These are phyloP conservation scores for Poeciliopsis turrubarensis DNA, from an alignment of 2,113 vertebrate genomes.

Conservation along the genomic window DNA sequence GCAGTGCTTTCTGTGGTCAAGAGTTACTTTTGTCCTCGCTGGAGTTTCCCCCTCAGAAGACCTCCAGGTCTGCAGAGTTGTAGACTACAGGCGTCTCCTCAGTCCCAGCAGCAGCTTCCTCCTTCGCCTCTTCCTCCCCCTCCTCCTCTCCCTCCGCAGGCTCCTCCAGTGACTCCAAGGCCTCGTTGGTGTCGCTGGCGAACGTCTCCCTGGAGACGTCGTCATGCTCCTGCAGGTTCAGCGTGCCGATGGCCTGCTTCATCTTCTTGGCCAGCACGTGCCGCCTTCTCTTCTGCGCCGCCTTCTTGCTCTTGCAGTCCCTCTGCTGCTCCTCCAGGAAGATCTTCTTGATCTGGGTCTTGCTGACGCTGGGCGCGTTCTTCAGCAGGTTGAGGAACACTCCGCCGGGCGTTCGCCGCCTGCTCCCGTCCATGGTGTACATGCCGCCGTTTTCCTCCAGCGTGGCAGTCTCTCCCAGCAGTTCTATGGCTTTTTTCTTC, in stretches of 20 bases:
- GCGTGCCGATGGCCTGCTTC: slow-evolving; percentile 94
- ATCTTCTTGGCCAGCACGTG: slow-evolving; percentile 92
- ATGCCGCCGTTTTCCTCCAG: slow-evolving; percentile 93
- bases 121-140: slow-evolving; percentile 80
- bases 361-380: slow-evolving; percentile 89
- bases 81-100: slow-evolving; percentile 91
- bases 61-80: slow-evolving; percentile 87
- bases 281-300: slow-evolving; percentile 90
- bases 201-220: slow-evolving; percentile 96
- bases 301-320: slow-evolving; percentile 89
- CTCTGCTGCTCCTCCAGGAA: slow-evolving; percentile 90
- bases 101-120: slow-evolving; percentile 82
- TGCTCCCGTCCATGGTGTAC: slow-evolving; percentile 90
- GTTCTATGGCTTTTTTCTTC: slow-evolving; percentile 90
- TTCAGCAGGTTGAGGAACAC: slow-evolving; percentile 96
- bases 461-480: slow-evolving; percentile 90
- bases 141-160: slow-evolving; percentile 87
- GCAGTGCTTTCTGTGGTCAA: slow-evolving; percentile 10
- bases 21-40: slow-evolving; percentile 2
- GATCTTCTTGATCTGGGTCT: slow-evolving; percentile 88
- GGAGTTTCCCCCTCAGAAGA: slow-evolving; percentile 80
- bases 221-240: slow-evolving; percentile 93
- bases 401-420: slow-evolving; percentile 94
- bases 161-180: slow-evolving; percentile 92
- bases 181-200: slow-evolving; percentile 95